Base-by-base conservation (phyloP, 1,140 invertebrate species). In the Drosophila tropicalis region DNA sequence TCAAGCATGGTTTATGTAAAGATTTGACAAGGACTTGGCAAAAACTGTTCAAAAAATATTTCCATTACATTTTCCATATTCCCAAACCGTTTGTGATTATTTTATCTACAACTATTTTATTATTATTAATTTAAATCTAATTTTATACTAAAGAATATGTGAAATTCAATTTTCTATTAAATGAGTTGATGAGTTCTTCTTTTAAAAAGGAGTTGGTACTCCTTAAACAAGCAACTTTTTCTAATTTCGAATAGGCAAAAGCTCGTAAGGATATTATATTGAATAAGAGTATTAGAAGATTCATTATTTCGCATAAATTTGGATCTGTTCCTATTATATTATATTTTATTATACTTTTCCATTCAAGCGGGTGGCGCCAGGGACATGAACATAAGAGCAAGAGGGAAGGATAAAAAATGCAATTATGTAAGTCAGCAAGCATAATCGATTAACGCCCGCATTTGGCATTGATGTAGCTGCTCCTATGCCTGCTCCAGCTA, bases 391-490 rank as follows among this genome's bases (percentile, higher is more conserved):
- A 40, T 1, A 13, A n/a, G 39, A 66, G 60, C 62, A 70, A 56
- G 25, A 7, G 72, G 70, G 4, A 32, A 7, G 22, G 13, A 5
- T 0, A 70, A 70, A 67, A 79, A 83, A 83, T 84, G 68, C 76
- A 80, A 78, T 86, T 86, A 86, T 78, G 65, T 81, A 81, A 81
- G 77, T 78, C 78, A 74, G 69, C 81, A 47, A 76, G 62, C 65
- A 75, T 86, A 86, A 86, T 86, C 82, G 79, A 82, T 86, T 62
- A 74, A 74, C 13, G 32, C 60, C 34, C 36, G 39, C 36, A 62
- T 60, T 67, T 81, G 78, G 79, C 74, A 86, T 78, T 86, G 82
- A 85, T 86, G 75, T 81, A 86, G 69, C 73, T 69, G 72, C 62
- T 82, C 58, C 56, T 55, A 40, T 25, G 64, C 22, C 19, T 40